These are phyloP conservation scores for Ophioninae sp. DNA, from an alignment of 2,888 invertebrate species.

Conservation along the genomic window DNA sequence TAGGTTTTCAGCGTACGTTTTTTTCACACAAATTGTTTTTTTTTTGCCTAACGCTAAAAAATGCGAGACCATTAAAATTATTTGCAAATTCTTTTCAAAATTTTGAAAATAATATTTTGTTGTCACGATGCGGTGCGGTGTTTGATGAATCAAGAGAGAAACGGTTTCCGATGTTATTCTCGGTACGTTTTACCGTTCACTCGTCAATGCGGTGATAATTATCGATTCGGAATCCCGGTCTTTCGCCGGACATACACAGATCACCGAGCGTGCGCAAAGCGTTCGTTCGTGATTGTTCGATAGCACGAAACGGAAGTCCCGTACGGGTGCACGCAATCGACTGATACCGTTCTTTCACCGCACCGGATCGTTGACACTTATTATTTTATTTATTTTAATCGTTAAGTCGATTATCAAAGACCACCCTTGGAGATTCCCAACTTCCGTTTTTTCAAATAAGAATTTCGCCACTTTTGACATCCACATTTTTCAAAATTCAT, in stretches of 20 bases:
- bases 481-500: too few species aligned
- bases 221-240: constrained; percentile 56
- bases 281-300: constrained; percentile 46
- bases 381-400: background rate
- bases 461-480: background rate
- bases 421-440: background rate
- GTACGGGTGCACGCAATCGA: constrained; percentile 32
- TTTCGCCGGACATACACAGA: constrained; percentile 31
- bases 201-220: constrained; percentile 61
- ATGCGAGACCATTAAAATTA: background rate
- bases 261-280: constrained; percentile 46
- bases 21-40: background rate
- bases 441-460: background rate
- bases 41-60: background rate
- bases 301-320: constrained; percentile 54
- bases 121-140: constrained; percentile 4
- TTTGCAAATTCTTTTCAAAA: background rate
- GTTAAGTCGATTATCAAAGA: constrained; percentile 5
- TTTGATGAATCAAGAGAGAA: constrained; percentile 10
- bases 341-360: constrained; percentile 50
- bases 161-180: constrained; percentile 47
- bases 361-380: constrained; percentile 45
- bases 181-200: constrained; percentile 53
- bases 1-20: background rate
- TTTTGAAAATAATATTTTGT: constrained; percentile 7